Percentiles rank a stretch among this genome's conserved stretches.
phyloP scores from a whole-genome alignment of 2,888 invertebrate species.

The Chrysolina haemoptera region DNA sequence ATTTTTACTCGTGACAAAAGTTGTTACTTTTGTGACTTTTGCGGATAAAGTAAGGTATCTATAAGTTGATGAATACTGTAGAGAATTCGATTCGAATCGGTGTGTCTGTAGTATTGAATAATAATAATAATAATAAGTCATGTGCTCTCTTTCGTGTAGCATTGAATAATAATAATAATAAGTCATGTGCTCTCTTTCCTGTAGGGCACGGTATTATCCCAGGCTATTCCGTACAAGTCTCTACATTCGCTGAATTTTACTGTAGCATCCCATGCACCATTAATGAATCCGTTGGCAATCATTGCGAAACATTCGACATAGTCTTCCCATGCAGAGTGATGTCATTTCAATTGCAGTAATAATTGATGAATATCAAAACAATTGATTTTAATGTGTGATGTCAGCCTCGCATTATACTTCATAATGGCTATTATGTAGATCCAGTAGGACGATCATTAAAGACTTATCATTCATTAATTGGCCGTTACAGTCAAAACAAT shows the following conservation, averaged over 20 bases:
- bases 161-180: too few species aligned
- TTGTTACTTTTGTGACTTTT: too few species aligned
- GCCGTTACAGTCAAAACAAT: constrained; percentile 21
- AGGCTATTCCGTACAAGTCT: not conserved
- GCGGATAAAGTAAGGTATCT: too few species aligned
- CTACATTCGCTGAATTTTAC: constrained; percentile 10
- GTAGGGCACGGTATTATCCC: too few species aligned
- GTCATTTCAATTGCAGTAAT: constrained; percentile 43
- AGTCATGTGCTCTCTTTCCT: too few species aligned
- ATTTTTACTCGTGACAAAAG: too few species aligned
- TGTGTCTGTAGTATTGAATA: too few species aligned
- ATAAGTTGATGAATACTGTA: too few species aligned
- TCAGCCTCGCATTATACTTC: constrained; percentile 35
- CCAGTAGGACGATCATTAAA: constrained; percentile 11
- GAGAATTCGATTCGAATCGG: too few species aligned
- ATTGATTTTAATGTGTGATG: constrained; percentile 41
- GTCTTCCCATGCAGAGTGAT: constrained; percentile 37
- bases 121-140: too few species aligned
- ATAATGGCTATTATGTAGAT: constrained; percentile 29
- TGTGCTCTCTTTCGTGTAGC: too few species aligned
- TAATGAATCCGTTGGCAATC: constrained; percentile 26
- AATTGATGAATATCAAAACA: constrained; percentile 43
- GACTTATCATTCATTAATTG: constrained; percentile 19
- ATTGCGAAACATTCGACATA: constrained; percentile 32
- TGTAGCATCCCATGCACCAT: constrained; percentile 35